Evolutionary conservation across 2,113 vertebrate species (phyloP), one percentile per base, ranked within the genome.

Genomic region (Pelmatolapia mariae): DNA sequence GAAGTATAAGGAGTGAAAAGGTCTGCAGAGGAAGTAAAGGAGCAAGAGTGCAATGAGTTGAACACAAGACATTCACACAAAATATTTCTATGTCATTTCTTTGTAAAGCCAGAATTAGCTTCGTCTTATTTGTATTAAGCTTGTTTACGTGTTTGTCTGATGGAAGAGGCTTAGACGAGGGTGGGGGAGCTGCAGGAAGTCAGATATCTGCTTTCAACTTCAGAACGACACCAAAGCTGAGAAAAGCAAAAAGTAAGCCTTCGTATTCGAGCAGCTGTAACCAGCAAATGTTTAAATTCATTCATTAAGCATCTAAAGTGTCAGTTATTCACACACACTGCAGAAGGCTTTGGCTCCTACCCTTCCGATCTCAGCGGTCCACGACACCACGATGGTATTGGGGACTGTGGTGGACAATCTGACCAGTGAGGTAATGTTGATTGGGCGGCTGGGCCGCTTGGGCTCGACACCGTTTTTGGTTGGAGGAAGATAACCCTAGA

Each of bases 381-480:
- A 99, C 3, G 98, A 99, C 85, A 99, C 98, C 12, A 99, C 98
- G 7, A 99, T 99, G 89, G 98, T 99, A 94, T 99, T 99, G 89
- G 98, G 98, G 80, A 98, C 98, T 24, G 98, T 99, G 82, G 99
- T 99, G 88, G 98, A 99, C 89, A 99, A 92, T 82, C 98, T 97
- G 91, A 99, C 97, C 90, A 99, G 97, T 95, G 99, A 99, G 96
- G 99, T 99, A 97, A 99, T 99, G 95, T 99, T 99, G 96, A 99
- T 99, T 94, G 99, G 98, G 96, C 98, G 96, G 96, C 99, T 99
- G 87, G 98, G 98, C 95, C 99, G 97, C 97, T 99, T 99, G 96
- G 98, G 98, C 97, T 99, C 99, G 5, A 99, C 99, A 76, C 99
- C 99, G 50, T 99, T 99, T 98, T 99, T 99, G 97, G 98, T 99